Evolutionary conservation across 2,113 vertebrate species (phyloP).

Genomic region (Cnemophilus loriae): DNA sequence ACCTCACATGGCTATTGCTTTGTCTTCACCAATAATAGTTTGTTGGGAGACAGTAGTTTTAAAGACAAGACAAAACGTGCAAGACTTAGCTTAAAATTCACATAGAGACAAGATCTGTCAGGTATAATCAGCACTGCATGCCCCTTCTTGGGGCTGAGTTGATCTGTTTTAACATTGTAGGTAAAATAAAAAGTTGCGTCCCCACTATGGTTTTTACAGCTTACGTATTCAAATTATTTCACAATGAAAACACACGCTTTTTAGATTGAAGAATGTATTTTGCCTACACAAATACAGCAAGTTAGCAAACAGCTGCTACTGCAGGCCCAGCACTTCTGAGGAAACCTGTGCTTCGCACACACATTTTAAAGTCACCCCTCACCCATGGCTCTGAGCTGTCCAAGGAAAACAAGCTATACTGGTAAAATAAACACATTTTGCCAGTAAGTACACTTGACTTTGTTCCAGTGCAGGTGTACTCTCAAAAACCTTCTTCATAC

Average conservation of each 20-base stretch:
- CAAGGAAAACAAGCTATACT: conserved; percentile 43
- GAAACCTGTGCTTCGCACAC: background rate
- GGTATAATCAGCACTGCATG: background rate
- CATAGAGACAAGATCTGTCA: background rate
- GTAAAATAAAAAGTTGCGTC: background rate
- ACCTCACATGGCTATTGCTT: background rate
- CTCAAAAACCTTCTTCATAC: conserved; percentile 7
- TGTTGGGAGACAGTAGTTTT: background rate
- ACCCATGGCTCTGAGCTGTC: background rate
- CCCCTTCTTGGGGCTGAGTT: background rate
- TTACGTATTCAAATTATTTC: background rate
- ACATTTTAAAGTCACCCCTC: background rate
- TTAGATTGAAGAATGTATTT: background rate
- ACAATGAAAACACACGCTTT: accelerated
- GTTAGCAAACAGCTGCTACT: background rate
- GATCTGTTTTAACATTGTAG: background rate
- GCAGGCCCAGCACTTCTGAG: background rate
- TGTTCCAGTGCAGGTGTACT: conserved; percentile 45
- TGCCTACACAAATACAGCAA: background rate
- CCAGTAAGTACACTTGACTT: conserved; percentile 13
- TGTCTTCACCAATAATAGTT: background rate
- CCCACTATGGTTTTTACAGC: background rate
- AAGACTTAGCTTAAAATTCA: background rate
- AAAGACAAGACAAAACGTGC: background rate
- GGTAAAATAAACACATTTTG: background rate